phyloP scores from a whole-genome alignment of 2,797 vertebrate species.

The Rhinatrema bivittatum region DNA sequence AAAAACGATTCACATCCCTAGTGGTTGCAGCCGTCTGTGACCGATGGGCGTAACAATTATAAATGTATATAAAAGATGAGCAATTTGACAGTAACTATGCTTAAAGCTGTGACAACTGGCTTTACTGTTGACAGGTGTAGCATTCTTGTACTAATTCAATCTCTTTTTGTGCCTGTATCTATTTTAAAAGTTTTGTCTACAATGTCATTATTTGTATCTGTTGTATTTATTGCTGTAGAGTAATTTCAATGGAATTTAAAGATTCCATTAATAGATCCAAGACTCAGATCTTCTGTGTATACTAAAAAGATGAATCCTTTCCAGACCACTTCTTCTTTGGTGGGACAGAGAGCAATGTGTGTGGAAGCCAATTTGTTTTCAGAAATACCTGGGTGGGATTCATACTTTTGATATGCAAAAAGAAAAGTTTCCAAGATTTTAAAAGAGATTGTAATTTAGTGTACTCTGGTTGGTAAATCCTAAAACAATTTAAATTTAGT shows the following conservation, averaged over 20 bases:
- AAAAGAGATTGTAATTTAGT: conserved; percentile 38
- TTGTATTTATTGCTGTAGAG: conserved; percentile 60
- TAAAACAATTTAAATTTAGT: too few relatives aligned
- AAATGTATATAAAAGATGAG: too few relatives aligned
- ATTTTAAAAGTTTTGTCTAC: too few relatives aligned
- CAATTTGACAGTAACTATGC: too few relatives aligned
- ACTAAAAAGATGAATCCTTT: conserved; percentile 63
- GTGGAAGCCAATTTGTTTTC: conserved; percentile 57
- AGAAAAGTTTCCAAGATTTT: conserved; percentile 54
- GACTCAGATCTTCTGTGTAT: conserved; percentile 59
- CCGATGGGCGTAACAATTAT: too few relatives aligned
- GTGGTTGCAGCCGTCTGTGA: too few relatives aligned
- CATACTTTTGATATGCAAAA: conserved; percentile 55
- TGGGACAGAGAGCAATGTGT: conserved; percentile 55
- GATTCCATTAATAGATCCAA: conserved; percentile 62
- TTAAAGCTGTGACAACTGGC: too few relatives aligned
- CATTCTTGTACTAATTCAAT: too few relatives aligned
- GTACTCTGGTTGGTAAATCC: too few relatives aligned
- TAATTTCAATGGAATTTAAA: conserved; percentile 68
- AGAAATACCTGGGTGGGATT: conserved; percentile 65
- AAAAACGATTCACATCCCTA: too few relatives aligned
- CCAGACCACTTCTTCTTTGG: conserved; percentile 62
- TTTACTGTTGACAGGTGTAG: too few relatives aligned
- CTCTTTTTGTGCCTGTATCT: too few relatives aligned
- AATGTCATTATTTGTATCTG: conserved; percentile 52